These are phyloP conservation scores for Drosophila meridionalis DNA, from an alignment of 2,888 invertebrate species.

Conservation along the genomic window DNA sequence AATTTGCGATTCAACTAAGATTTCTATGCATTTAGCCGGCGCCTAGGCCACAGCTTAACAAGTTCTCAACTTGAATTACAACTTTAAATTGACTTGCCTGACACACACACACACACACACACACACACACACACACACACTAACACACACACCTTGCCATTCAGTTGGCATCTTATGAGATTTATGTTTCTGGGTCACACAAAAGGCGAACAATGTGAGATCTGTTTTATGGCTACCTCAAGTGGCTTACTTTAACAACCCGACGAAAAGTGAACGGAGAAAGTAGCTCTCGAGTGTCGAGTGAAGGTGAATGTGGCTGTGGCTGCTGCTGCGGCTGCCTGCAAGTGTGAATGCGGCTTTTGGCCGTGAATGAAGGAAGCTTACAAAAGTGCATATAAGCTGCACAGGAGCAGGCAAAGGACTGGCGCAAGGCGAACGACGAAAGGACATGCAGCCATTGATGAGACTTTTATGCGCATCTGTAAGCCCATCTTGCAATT, in stretches of 20 bases:
- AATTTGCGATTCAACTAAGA: constrained; percentile 33
- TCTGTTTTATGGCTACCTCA: constrained; percentile 61
- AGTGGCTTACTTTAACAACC: constrained; percentile 69
- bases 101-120: constrained; percentile 17
- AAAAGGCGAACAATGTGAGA: constrained; percentile 53
- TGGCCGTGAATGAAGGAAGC: constrained; percentile 29
- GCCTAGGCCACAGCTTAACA: constrained; percentile 36
- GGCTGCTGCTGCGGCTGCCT: neutral
- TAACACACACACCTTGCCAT: constrained; percentile 2
- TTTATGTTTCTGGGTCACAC: constrained; percentile 57
- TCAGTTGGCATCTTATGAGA: constrained; percentile 47
- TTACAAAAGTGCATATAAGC: constrained; percentile 37
- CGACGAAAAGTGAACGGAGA: constrained; percentile 40
- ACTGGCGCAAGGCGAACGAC: neutral
- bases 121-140: neutral
- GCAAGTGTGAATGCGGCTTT: constrained; percentile 25
- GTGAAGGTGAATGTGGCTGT: constrained; percentile 2
- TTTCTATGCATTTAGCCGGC: constrained; percentile 28
- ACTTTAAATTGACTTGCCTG: constrained; percentile 67
- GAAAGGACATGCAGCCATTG: constrained; percentile 32
- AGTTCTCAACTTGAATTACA: constrained; percentile 53
- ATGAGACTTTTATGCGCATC: constrained; percentile 47
- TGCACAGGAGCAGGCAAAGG: neutral
- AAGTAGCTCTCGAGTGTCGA: constrained; percentile 28
- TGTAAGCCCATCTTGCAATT: constrained; percentile 18